Percentiles rank a stretch among this genome's conserved stretches.
These are phyloP conservation scores for Aspidoscelis tigris DNA, from an alignment of 2,113 vertebrate genomes.

Conservation along the genomic window DNA sequence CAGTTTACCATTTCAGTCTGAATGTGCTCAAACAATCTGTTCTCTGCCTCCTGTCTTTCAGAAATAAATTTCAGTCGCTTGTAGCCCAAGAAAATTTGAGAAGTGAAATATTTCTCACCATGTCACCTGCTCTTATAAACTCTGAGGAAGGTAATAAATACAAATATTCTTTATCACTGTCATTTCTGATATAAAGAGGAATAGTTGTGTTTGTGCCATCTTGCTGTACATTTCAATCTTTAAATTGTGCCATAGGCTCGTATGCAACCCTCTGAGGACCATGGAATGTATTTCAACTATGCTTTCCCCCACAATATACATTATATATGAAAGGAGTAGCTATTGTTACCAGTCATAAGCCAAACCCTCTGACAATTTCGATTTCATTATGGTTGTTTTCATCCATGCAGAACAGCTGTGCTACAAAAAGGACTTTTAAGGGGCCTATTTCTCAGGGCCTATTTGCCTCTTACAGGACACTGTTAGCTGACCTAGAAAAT, in stretches of 20 bases:
- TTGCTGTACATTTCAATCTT: conserved; percentile 4
- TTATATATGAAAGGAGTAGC: conserved; percentile 28
- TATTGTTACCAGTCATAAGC: conserved; percentile 25
- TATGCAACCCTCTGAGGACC: neutral
- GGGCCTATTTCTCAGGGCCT: neutral
- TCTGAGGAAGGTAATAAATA: neutral
- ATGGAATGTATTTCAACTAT: neutral
- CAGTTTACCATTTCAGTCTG: neutral
- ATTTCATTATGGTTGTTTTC: conserved; percentile 13
- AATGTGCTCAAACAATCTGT: neutral
- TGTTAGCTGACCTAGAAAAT: conserved; percentile 23
- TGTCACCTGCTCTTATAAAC: neutral
- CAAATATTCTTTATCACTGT: neutral
- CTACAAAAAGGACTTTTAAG: conserved; percentile 7
- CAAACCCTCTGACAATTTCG: conserved; percentile 22
- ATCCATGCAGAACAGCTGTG: conserved; percentile 29
- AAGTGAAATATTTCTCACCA: conserved; percentile 8
- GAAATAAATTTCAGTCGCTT: neutral
- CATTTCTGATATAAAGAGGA: neutral
- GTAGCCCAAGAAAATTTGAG: conserved; percentile 4
- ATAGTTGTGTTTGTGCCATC: neutral
- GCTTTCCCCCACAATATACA: neutral
- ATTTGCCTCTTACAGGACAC: neutral
- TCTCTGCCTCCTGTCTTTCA: neutral
- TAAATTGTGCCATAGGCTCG: neutral